Base-by-base conservation (phyloP, 2,888 invertebrate genomes). In the Polydrusus pterygomalis region DNA sequence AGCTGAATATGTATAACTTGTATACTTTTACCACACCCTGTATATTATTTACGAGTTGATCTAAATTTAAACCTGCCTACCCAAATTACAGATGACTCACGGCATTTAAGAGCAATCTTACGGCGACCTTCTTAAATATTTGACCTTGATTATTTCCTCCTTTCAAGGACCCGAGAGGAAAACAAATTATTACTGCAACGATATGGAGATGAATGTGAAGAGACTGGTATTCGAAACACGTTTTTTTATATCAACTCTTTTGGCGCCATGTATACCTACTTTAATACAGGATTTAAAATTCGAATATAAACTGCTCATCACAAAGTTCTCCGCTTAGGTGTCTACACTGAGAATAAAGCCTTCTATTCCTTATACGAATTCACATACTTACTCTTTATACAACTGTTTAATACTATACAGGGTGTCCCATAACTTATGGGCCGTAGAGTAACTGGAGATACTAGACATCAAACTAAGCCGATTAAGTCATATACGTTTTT, bases 61-160 rank as follows among this genome's bases (percentile, higher is more conserved):
- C 58, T 38, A 60, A 60, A 60, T 60, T 60, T 60, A 60, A 60
- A 38, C 58, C 38, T 60, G 38, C 58, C 38, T 18, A n/a, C 58
- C 38, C 17, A 60, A 60, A 60, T 60, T 60, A 38, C 38, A 60
- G 30, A 60, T 60, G 58, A 60, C 38, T 60, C 58, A 60, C 18
- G 17, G 9, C 17, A 38, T 13, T 38, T 40, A 40, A 15, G 8
- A 38, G 34, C 34, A 17, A 38, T 60, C 54, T 54, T 10, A n/a
- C 43, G 9, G 54, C 56, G 68, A 68, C 68, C 68, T 68, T 68
- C 68, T 68, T 68, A 68, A 68, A 68, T 40, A 68, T 68, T 47
- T 68, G 68, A 20, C 68, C 68, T 68, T 68, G 68, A 54, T 60
- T 54, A 54, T 30, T 56, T 68, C 38, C n/a, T 40, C 49, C 54